Conservation (phyloP, 2,797 vertebrate genomes). For the Pseudochromis fuscus region DNA sequence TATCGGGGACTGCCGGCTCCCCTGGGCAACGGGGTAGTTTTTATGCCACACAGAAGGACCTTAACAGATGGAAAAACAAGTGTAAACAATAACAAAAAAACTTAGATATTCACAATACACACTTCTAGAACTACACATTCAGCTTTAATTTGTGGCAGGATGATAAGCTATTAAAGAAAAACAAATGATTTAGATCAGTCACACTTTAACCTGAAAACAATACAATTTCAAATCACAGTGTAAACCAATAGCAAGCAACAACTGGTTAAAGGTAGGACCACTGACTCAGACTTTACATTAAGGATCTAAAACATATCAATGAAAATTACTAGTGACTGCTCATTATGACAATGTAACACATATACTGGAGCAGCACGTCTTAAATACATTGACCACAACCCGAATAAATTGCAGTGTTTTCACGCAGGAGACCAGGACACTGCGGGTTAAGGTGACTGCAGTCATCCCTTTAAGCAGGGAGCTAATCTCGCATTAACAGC, state of each 20-base stretch:
- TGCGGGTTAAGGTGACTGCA: slow-evolving; percentile 35
- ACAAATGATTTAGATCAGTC: not conserved
- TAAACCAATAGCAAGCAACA: not conserved
- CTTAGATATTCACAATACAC: not conserved
- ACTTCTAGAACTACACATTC: not conserved
- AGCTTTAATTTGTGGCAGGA: not conserved
- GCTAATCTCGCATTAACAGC: slow-evolving; percentile 80
- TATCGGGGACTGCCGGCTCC: slow-evolving; percentile 93
- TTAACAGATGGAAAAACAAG: slow-evolving; percentile 58
- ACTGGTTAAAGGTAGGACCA: not conserved
- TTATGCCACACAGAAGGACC: slow-evolving; percentile 93
- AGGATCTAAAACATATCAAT: not conserved
- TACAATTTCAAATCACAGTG: too few species aligned
- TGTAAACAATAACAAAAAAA: not conserved
- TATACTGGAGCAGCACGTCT: not conserved
- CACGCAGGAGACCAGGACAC: not conserved
- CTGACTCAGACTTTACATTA: not conserved
- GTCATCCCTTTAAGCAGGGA: slow-evolving; percentile 58
- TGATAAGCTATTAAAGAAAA: not conserved
- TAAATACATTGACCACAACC: not conserved
- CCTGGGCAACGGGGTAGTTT: slow-evolving; percentile 90
- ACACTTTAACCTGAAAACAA: not conserved
- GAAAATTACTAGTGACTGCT: not conserved
- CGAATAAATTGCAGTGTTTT: not conserved
- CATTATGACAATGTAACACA: not conserved